Conservation (phyloP, 2,113 vertebrate species). For the Plectropomus leopardus region DNA sequence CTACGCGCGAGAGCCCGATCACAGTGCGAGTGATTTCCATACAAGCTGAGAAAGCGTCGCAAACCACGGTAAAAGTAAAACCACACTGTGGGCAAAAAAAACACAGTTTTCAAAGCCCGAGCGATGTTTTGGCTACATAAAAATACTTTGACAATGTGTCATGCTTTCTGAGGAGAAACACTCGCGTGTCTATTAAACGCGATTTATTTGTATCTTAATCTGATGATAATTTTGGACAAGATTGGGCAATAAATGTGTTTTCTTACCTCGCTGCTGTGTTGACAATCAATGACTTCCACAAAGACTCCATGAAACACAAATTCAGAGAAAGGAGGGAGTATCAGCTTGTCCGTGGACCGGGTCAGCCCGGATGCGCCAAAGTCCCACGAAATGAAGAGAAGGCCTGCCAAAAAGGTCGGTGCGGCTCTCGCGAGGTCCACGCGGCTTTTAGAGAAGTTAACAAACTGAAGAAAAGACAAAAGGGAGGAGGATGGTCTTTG, state of each 20-base stretch:
- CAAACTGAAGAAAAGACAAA: conserved; percentile 80
- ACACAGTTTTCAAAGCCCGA: conserved; percentile 1
- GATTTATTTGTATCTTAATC: background rate
- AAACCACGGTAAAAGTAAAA: conserved; percentile 30
- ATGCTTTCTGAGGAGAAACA: background rate
- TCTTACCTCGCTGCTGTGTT: conserved; percentile 66
- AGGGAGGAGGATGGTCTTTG: conserved; percentile 79
- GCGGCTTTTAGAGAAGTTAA: conserved; percentile 67
- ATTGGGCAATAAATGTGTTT: background rate
- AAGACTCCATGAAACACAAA: conserved; percentile 66
- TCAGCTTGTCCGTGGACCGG: background rate
- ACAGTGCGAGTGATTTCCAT: conserved; percentile 49
- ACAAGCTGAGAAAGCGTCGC: conserved; percentile 25
- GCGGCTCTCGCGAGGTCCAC: conserved; percentile 50
- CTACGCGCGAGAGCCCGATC: background rate
- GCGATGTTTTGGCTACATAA: background rate
- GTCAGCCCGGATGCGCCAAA: conserved; percentile 16
- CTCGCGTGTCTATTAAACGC: background rate
- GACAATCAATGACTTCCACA: conserved; percentile 39
- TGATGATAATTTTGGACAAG: too few relatives aligned
- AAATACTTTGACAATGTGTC: conserved; percentile 20
- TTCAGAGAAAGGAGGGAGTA: background rate
- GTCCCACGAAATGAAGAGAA: background rate
- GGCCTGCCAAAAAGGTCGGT: conserved; percentile 2
- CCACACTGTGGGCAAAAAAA: conserved; percentile 27